Evolutionary conservation across 2,888 invertebrate genomes (phyloP).

Genomic region (Agrotis segetum): DNA sequence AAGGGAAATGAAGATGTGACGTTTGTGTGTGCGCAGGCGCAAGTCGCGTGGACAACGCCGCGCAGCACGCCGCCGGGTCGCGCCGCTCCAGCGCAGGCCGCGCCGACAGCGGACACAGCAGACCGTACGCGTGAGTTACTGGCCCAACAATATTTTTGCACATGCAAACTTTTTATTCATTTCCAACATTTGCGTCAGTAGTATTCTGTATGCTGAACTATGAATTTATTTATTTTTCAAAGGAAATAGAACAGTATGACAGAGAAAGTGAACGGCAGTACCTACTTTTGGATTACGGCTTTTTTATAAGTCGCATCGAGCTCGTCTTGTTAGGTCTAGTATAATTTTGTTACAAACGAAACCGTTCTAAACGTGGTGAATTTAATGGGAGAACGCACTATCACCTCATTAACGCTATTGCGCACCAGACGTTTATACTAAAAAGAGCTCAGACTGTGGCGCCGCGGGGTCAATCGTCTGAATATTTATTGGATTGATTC

Average conservation of each 20-base stretch:
- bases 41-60: slow-evolving; percentile 72
- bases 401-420: slow-evolving; percentile 61
- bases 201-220: slow-evolving; percentile 1
- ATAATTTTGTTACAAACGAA: neutral
- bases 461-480: slow-evolving; percentile 76
- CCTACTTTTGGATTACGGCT: too few species aligned
- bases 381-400: slow-evolving; percentile 21
- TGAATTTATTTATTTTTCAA: neutral
- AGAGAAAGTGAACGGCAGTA: neutral
- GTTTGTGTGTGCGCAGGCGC: slow-evolving; percentile 60
- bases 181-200: neutral
- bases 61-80: slow-evolving; percentile 56
- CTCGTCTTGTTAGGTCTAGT: neutral
- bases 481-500: slow-evolving; percentile 81
- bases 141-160: neutral
- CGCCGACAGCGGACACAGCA: slow-evolving; percentile 70
- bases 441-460: slow-evolving; percentile 66
- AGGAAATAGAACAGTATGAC: neutral
- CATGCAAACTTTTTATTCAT: neutral
- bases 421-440: slow-evolving; percentile 71
- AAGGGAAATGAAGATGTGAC: slow-evolving; percentile 15
- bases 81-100: slow-evolving; percentile 72
- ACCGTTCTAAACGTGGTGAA: neutral
- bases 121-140: slow-evolving; percentile 68
- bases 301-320: neutral